A percentile compares a stretch with the other conserved stretches of the same genome.
These are phyloP conservation scores for Noctua comes DNA, from an alignment of 2,888 invertebrate genomes.

Conservation along the genomic window DNA sequence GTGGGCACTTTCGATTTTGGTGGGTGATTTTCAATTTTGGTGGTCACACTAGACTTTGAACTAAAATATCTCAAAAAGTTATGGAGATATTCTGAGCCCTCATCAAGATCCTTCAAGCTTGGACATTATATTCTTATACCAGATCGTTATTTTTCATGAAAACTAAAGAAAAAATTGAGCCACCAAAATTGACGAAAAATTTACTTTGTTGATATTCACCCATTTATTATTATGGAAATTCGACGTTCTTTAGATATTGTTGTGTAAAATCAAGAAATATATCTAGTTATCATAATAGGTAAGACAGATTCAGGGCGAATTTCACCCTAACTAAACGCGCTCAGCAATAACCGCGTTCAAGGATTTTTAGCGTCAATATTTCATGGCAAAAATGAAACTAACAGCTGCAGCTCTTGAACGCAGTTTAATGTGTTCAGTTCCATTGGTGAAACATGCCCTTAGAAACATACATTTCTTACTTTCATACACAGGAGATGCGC, in stretches of 20 bases:
- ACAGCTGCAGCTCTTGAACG: background rate
- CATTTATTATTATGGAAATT: background rate
- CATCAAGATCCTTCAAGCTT: too few species aligned
- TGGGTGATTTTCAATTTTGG: too few species aligned
- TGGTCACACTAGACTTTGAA: too few species aligned
- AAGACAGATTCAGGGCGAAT: background rate
- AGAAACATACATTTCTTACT: background rate
- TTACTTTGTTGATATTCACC: too few species aligned
- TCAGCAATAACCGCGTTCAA: background rate
- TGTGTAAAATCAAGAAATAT: background rate
- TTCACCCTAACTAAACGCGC: background rate
- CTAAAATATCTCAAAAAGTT: too few species aligned
- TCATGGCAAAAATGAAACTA: background rate
- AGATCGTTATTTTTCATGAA: too few species aligned
- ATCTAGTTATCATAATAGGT: background rate
- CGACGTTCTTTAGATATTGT: background rate
- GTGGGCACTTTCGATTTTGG: too few species aligned
- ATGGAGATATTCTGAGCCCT: too few species aligned
- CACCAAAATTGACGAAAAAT: too few species aligned
- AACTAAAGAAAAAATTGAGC: too few species aligned
- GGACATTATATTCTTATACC: too few species aligned
- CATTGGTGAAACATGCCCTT: background rate
- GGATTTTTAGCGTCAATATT: background rate
- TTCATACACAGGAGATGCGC: conserved; percentile 22
- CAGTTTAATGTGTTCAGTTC: background rate